phyloP scores from a whole-genome alignment of 2,113 vertebrate genomes.

The Sturnus vulgaris region DNA sequence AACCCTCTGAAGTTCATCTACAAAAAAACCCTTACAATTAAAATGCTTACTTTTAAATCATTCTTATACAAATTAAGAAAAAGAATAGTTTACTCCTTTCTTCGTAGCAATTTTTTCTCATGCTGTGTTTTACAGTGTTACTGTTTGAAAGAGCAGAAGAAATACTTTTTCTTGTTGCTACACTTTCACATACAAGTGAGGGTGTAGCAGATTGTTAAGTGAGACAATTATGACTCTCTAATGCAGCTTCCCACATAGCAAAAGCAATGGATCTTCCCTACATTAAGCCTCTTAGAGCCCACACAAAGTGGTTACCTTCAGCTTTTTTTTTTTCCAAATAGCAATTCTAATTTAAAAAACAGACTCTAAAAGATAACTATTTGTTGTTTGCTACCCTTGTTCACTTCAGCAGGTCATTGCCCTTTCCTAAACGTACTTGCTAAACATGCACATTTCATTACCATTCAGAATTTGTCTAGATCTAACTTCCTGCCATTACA shows the following conservation, averaged over 20 bases:
- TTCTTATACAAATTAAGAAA: neutral
- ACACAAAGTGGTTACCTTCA: neutral
- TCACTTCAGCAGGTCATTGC: neutral
- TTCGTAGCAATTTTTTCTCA: neutral
- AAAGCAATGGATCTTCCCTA: neutral
- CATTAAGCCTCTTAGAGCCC: neutral
- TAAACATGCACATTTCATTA: slow-evolving; percentile 19
- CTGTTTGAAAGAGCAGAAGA: neutral
- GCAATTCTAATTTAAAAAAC: neutral
- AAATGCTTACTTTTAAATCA: neutral
- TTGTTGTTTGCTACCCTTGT: neutral
- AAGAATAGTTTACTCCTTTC: neutral
- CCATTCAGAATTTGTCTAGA: neutral
- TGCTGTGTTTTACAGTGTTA: neutral
- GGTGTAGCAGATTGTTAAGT: neutral
- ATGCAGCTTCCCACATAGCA: neutral
- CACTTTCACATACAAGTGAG: neutral
- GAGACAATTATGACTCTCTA: neutral
- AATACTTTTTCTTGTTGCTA: neutral
- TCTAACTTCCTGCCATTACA: slow-evolving; percentile 21
- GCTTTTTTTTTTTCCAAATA: neutral
- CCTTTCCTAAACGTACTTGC: neutral
- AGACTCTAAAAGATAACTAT: neutral
- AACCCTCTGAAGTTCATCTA: neutral
- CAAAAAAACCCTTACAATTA: neutral